These are phyloP conservation scores for Caenorhabditis virilis DNA, from an alignment of 2,888 invertebrate species.

Conservation along the genomic window DNA sequence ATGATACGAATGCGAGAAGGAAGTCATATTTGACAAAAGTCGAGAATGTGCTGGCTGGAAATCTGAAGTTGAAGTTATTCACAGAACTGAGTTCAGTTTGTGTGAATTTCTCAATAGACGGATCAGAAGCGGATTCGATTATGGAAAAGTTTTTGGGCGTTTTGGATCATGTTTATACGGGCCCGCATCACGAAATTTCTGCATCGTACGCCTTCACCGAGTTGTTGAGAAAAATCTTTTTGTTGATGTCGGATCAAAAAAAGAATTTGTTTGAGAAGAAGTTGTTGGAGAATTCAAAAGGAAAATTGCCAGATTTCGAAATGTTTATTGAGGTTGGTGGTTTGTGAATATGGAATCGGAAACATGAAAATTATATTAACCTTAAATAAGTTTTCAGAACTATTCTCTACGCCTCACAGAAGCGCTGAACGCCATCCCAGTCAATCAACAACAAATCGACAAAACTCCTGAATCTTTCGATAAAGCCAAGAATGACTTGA, in stretches of 20 bases:
- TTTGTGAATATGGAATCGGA: neutral
- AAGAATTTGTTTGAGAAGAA: slow-evolving; percentile 15
- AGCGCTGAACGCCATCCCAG: slow-evolving; percentile 15
- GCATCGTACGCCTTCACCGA: slow-evolving; percentile 7
- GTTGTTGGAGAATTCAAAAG: slow-evolving; percentile 11
- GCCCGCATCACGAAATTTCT: slow-evolving; percentile 5
- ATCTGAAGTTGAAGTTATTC: no score
- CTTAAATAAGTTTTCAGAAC: neutral
- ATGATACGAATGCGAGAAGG: slow-evolving; percentile 22
- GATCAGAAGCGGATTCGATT: no score
- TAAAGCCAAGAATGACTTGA: slow-evolving; percentile 1
- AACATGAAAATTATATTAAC: neutral
- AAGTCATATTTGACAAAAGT: slow-evolving; percentile 18
- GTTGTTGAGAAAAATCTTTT: slow-evolving; percentile 20
- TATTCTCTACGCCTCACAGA: slow-evolving; percentile 13
- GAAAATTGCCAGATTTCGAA: slow-evolving; percentile 26
- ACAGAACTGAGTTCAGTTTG: no score
- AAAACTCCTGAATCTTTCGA: slow-evolving; percentile 12
- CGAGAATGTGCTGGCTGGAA: slow-evolving; percentile 28
- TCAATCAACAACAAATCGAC: slow-evolving; percentile 12
- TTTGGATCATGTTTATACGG: no score
- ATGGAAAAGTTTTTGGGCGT: no score
- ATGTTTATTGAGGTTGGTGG: slow-evolving; percentile 24
- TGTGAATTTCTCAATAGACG: no score
- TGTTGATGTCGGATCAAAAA: slow-evolving; percentile 14